Evolutionary conservation across 2,888 invertebrate genomes (phyloP), one percentile per base, ranked within the genome.

Genomic region (Oxytorus armatus): DNA sequence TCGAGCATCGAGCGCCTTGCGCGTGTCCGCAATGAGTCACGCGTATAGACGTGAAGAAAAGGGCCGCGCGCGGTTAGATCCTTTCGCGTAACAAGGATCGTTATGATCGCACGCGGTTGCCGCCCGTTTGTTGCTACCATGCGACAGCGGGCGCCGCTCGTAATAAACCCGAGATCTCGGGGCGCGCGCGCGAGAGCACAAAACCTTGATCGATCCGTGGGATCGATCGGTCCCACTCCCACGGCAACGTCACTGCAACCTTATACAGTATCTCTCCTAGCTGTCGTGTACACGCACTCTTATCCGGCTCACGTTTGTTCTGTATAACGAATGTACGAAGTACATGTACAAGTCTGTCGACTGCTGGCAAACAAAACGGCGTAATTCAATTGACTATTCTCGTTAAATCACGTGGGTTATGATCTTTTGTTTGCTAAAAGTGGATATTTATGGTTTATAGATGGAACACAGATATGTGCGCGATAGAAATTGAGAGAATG

Each of bases 181-280:
- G 23, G 69, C n/a, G 10, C 42, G 33, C 36, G 39, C 57, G 49
- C 23, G 53, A 51, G 23, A 11, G 42, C 75, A 84, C 80, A 83
- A 87, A 89, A 86, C 89, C 89, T 88, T 88, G 89, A 88, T 89
- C 87, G 83, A 83, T 85, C 87, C 89, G 89, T 89, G 89, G 87
- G 89, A 89, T 87, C 86, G 89, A 88, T 87, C 85, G 84, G 76
- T 83, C 53, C 79, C 84, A 87, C 88, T 88, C 89, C 89, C 89
- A 87, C 89, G 89, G 89, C 86, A 86, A 85, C 78, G 81, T 77
- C 77, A 78, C 70, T 80, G 83, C 81, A 85, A 87, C 86, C 83
- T 87, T 86, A 85, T 83, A 86, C 75, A 81, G 83, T 80, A 73
- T 84, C 85, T 84, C 85, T 78, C 80, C 14, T 7, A 42, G 65